Evolutionary conservation across 2,113 vertebrate species (phyloP), one percentile per base, ranked within the genome.

Genomic region (Hippocampus comes): DNA sequence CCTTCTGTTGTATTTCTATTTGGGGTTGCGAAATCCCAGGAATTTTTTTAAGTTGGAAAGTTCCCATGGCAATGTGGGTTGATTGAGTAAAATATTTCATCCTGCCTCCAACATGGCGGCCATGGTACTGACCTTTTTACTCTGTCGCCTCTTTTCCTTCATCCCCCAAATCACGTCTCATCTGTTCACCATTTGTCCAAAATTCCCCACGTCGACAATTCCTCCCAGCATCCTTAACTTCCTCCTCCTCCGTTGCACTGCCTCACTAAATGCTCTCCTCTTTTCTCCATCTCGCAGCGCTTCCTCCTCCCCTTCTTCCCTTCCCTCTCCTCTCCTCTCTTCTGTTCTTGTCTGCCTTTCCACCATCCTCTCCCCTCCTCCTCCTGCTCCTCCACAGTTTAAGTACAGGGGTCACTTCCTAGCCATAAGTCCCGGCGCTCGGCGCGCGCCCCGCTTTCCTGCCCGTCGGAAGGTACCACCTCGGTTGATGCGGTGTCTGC

Each of bases 331-430:
- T 56, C 68, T 59, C 27, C 27, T 51, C 49, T 68, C 48, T 68
- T 68, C 67, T 68, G 46, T 51, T 48, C 67, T 57, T 57, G 12
- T 72, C 72, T 56, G 66, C 61, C 72, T 68, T 49, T 73, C 70
- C 49, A 57, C 73, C 67, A 46, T 5, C 57, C 72, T 72, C 60
- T 57, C 49, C 71, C 75, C 71, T 69, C 78, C 67, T 17, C 75
- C 69, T 82, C 78, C 49, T 83, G 34, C 34, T 38, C 83, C 70
- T 81, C 77, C 75, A 84, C 88, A 92, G 92, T 92, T 93, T 91
- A 92, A 92, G 81, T 92, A 92, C 90, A 87, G 89, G 85, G 92
- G 91, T 80, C 88, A 91, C 79, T 92, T 93, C 81, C 89, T 92
- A 83, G 89, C 92, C 80, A 82, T 92, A 87, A 90, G 87, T 83